Conservation (phyloP, 2,888 invertebrate species). For the Standfussiana lucernea region DNA sequence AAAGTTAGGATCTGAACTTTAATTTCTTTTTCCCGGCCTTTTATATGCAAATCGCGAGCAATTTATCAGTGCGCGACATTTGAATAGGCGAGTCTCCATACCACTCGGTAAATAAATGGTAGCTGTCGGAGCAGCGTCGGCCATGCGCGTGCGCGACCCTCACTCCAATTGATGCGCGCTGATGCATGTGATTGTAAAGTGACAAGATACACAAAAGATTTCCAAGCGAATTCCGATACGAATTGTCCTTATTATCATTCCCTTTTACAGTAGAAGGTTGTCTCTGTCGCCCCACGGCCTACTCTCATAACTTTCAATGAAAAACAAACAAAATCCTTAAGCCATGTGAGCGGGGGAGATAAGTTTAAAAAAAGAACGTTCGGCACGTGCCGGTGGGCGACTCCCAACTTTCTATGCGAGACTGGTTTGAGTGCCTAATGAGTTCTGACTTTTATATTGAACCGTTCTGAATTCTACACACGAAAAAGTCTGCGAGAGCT, state of each 20-base stretch:
- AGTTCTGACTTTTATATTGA: slow-evolving; percentile 54
- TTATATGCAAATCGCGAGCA: slow-evolving; percentile 86
- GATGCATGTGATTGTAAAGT: slow-evolving; percentile 73
- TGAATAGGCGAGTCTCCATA: slow-evolving; percentile 84
- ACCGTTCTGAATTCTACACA: slow-evolving; percentile 40
- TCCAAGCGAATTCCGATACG: slow-evolving; percentile 57
- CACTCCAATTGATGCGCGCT: slow-evolving; percentile 71
- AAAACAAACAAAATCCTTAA: slow-evolving; percentile 60
- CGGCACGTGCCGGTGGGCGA: slow-evolving; percentile 63
- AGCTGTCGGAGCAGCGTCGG: slow-evolving; percentile 64
- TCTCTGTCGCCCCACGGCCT: slow-evolving; percentile 40
- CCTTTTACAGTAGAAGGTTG: slow-evolving; percentile 54
- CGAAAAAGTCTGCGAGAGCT: slow-evolving; percentile 30
- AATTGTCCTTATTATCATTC: slow-evolving; percentile 65
- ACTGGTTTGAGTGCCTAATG: slow-evolving; percentile 60
- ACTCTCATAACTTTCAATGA: slow-evolving; percentile 55
- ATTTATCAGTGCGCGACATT: slow-evolving; percentile 87
- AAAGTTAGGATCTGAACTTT: slow-evolving; percentile 77
- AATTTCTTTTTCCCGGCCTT: slow-evolving; percentile 79
- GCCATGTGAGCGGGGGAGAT: slow-evolving; percentile 53
- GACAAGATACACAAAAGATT: slow-evolving; percentile 68
- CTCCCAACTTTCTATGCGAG: slow-evolving; percentile 58
- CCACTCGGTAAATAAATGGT: slow-evolving; percentile 76
- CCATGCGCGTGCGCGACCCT: slow-evolving; percentile 65
- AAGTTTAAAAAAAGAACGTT: slow-evolving; percentile 53